Percentiles rank a stretch among this genome's conserved stretches.
phyloP scores from a whole-genome alignment of 2,113 vertebrate species.

The Pholis gunnellus region DNA sequence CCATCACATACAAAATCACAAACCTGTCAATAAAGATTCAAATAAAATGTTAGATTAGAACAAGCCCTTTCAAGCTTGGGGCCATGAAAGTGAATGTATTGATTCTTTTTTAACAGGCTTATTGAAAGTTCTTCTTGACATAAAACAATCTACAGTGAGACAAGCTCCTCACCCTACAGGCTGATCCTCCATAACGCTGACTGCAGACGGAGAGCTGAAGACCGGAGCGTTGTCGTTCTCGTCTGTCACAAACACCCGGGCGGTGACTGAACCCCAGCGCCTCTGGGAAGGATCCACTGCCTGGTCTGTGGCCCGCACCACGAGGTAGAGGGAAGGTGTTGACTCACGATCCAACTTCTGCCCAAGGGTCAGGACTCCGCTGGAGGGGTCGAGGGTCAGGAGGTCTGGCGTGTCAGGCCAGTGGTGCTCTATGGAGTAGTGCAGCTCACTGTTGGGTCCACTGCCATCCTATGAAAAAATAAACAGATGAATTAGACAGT shows the following conservation, averaged over 20 bases:
- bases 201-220: constrained; percentile 87
- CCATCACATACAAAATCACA: constrained; percentile 90
- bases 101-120: neutral
- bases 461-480: constrained; percentile 84
- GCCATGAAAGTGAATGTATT: neutral
- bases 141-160: neutral
- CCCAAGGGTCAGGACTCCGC: constrained; percentile 88
- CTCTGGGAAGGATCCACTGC: constrained; percentile 86
- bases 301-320: constrained; percentile 91
- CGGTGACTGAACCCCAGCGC: constrained; percentile 89
- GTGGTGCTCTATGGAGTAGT: constrained; percentile 87
- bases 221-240: constrained; percentile 91
- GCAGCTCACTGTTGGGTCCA: constrained; percentile 94
- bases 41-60: neutral
- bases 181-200: constrained; percentile 93
- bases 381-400: constrained; percentile 87
- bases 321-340: constrained; percentile 87
- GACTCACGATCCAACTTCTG: constrained; percentile 88
- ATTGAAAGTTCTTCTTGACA: neutral
- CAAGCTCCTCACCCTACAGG: constrained; percentile 82
- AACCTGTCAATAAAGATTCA: constrained; percentile 71
- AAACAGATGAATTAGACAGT: neutral
- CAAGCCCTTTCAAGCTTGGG: neutral
- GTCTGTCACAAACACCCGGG: constrained; percentile 91
- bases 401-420: constrained; percentile 81